Base-by-base conservation (phyloP, 53 echinoderm and acorn worm genomes). In the Crossaster papposus region DNA sequence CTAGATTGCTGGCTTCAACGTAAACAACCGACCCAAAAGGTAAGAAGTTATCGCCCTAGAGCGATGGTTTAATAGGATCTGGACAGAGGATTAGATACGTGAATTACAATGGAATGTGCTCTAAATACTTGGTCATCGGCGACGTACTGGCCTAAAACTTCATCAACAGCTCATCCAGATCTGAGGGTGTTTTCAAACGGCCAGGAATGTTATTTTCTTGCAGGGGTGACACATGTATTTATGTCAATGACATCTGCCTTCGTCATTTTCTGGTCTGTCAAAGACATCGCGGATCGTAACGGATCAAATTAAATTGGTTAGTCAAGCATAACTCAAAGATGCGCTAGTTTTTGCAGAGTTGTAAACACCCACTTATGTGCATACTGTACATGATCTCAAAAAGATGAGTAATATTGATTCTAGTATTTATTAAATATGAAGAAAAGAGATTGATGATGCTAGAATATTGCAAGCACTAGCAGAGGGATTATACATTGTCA, bases 61-160 rank as follows among this genome's bases (percentile, higher is more conserved):
- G 32, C 23, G 28, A 2, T 10, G 2, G 36, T 35, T 37, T 34
- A 53, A 12, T 11, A 31, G 72, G 70, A 85, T 72, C 85, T 85
- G 72, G 54, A 51, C 30, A 3, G 62, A 34, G 20, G 77, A 87
- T 87, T 87, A n/a, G 28, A 34, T n/a, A 62, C 52, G 17, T 50
- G 36, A 87, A 87, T 87, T 87, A 75, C 35, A 28, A 58, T n/a
- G 87, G 87, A 87, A 87, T 87, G 82, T 37, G n/a, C 35, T 23
- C 24, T 65, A 65, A 65, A 65, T 82, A 8, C 80, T 31, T 30
- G 6, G 22, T 14, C 6, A 17, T n/a, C 26, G 34, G n/a, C 20
- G 26, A 28, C 35, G 72, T 36, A 31, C 76, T 52, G 82, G 14
- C 50, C 75, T 4, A 24, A 53, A 83, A 87, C 28, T 63, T 87